Percentiles rank a stretch among this genome's conserved stretches.
These are phyloP conservation scores for Lasius platythorax DNA, from an alignment of 2,888 invertebrate species.

Conservation along the genomic window DNA sequence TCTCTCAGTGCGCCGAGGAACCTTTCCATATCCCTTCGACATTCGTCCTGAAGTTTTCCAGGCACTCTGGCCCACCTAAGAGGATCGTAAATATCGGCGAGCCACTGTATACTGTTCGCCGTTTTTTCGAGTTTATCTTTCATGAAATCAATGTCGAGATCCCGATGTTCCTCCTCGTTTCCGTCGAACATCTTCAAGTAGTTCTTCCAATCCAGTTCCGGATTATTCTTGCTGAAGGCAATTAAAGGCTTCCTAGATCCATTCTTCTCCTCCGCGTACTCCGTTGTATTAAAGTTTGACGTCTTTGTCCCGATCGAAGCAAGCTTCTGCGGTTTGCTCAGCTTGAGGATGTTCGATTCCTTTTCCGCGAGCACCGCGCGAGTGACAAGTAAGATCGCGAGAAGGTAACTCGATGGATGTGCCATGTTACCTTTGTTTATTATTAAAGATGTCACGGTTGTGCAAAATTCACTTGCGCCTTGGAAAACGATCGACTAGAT, in stretches of 20 bases:
- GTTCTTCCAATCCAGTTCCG: conserved; percentile 83
- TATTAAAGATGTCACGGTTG: neutral
- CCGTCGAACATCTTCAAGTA: conserved; percentile 75
- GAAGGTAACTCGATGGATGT: conserved; percentile 7
- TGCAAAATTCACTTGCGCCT: conserved; percentile 25
- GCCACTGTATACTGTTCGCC: conserved; percentile 88
- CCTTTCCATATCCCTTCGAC: conserved; percentile 87
- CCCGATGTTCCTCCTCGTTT: conserved; percentile 72
- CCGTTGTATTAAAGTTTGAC: conserved; percentile 64
- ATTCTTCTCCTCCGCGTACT: conserved; percentile 51
- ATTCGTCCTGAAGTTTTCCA: conserved; percentile 87
- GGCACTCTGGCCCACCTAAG: conserved; percentile 88
- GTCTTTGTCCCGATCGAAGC: conserved; percentile 42
- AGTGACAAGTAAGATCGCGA: conserved; percentile 22
- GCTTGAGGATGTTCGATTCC: conserved; percentile 77
- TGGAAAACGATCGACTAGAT: conserved; percentile 38
- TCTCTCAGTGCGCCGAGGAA: conserved; percentile 88
- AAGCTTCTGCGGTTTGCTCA: conserved; percentile 71
- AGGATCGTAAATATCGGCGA: conserved; percentile 90
- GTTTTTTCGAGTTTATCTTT: conserved; percentile 79
- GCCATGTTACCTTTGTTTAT: conserved; percentile 34
- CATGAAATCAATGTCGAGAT: conserved; percentile 83
- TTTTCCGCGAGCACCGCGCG: conserved; percentile 52
- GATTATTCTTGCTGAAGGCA: conserved; percentile 82
- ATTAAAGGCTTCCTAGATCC: conserved; percentile 66